phyloP scores from a whole-genome alignment of 2,113 vertebrate species.

The Dipodomys ordii region DNA sequence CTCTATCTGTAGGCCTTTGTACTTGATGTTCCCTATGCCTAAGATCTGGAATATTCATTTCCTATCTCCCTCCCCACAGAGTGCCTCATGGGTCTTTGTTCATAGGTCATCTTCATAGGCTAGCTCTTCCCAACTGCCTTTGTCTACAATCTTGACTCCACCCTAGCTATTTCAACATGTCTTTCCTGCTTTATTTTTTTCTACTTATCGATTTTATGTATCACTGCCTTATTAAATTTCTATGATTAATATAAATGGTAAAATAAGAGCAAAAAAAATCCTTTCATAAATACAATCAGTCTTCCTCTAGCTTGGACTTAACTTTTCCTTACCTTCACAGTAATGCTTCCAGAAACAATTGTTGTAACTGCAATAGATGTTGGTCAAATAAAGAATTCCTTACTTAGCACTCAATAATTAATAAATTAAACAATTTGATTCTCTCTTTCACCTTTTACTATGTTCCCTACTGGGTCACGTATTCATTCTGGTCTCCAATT shows the following conservation, averaged over 20 bases:
- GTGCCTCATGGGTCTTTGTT: background rate
- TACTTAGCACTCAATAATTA: background rate
- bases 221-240: conserved; percentile 18
- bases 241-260: conserved; percentile 22
- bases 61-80: background rate
- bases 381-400: background rate
- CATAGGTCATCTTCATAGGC: background rate
- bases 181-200: background rate
- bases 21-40: background rate
- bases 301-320: background rate
- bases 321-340: background rate
- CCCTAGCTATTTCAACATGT: background rate
- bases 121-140: background rate
- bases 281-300: background rate
- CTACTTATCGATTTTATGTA: background rate
- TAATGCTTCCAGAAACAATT: background rate
- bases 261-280: background rate
- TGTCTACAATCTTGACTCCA: background rate
- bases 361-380: conserved; percentile 20
- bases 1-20: background rate
- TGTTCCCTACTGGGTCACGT: background rate
- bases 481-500: background rate
- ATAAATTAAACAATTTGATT: conserved; percentile 5
- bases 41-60: background rate
- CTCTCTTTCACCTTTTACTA: background rate